These are phyloP conservation scores for Gonocerus acuteangulatus DNA, from an alignment of 2,888 invertebrate species.

Conservation along the genomic window DNA sequence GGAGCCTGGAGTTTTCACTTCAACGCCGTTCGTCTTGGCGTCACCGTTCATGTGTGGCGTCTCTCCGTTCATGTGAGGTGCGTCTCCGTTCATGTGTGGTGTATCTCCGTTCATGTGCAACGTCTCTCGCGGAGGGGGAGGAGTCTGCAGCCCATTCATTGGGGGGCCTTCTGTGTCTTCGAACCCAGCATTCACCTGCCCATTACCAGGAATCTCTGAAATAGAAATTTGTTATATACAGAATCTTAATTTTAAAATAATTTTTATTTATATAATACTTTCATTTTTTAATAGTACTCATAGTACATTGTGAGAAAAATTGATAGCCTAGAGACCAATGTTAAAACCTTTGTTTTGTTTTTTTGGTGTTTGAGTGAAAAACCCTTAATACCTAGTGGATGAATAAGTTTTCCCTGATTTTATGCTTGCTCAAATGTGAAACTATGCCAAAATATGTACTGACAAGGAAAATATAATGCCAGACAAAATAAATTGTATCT, in stretches of 20 bases:
- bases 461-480: no score
- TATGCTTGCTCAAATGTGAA: no score
- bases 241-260: no score
- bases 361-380: no score
- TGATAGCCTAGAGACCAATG: no score
- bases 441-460: no score
- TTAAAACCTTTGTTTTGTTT: no score
- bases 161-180: conserved; percentile 32
- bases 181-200: conserved; percentile 32
- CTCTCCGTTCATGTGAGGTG: conserved; percentile 4
- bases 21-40: conserved; percentile 12
- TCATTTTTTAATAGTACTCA: not conserved
- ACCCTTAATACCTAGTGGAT: no score
- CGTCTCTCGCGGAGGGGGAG: conserved; percentile 16
- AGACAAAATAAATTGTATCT: no score
- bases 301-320: not conserved
- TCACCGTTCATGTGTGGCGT: conserved; percentile 1
- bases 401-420: not conserved
- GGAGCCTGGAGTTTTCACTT: conserved; percentile 11
- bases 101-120: not conserved
- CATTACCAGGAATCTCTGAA: conserved; percentile 32
- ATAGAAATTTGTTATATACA: no score
- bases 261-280: not conserved
- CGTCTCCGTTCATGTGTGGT: conserved; percentile 7
- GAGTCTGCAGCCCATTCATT: not conserved